These are phyloP conservation scores for Drosophila niveifrons DNA, from an alignment of 2,888 invertebrate genomes.

Conservation along the genomic window DNA sequence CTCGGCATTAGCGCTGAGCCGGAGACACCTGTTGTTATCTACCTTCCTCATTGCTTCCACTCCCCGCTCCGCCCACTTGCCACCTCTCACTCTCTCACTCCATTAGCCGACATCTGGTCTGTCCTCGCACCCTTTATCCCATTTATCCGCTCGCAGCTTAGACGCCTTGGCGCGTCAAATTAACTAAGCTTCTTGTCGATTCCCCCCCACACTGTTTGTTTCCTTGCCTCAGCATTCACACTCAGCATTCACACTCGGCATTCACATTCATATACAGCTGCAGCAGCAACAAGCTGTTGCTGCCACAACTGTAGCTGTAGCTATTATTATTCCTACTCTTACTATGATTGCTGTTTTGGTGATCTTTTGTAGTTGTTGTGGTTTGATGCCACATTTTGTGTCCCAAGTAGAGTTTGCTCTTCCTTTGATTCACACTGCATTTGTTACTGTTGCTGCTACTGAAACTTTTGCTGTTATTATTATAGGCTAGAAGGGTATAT, in stretches of 20 bases:
- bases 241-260: neutral
- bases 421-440: neutral
- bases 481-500: no score
- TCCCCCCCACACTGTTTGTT: neutral
- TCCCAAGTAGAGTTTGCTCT: neutral
- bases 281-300: neutral
- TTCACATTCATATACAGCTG: neutral
- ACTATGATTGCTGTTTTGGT: neutral
- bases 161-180: conserved; percentile 52
- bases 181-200: conserved; percentile 45
- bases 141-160: conserved; percentile 14
- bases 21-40: conserved; percentile 58
- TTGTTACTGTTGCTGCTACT: neutral
- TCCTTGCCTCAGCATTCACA: neutral
- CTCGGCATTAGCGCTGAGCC: conserved; percentile 52
- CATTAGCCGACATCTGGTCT: neutral
- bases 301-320: neutral
- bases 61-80: neutral
- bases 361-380: neutral
- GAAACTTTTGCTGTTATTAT: no score
- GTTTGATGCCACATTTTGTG: neutral
- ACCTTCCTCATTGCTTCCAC: conserved; percentile 1
- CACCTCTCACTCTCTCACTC: neutral
- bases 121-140: conserved; percentile 6
- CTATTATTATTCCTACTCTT: neutral